These are phyloP conservation scores for Drosophila rhopaloa DNA, from an alignment of 1,140 invertebrate genomes.

Conservation along the genomic window DNA sequence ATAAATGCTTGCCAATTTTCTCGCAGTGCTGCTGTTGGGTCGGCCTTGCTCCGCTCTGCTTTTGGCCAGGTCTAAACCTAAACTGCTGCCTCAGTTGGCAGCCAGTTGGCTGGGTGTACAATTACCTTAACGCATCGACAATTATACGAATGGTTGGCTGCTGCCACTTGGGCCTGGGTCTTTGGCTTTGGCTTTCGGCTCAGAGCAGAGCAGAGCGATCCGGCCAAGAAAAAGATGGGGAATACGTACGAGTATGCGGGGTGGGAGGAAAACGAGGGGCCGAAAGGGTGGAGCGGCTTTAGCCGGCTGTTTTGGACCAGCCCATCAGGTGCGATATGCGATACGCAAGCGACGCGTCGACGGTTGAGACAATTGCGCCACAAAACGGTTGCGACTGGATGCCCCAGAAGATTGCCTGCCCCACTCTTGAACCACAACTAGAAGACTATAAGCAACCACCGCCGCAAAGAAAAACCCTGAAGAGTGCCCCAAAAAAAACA, in stretches of 20 bases:
- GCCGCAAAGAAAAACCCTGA: slow-evolving; percentile 11
- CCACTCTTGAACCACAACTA: not conserved
- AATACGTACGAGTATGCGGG: not conserved
- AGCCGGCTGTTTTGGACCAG: slow-evolving; percentile 32
- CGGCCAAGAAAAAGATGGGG: slow-evolving; percentile 8
- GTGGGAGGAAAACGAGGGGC: not conserved
- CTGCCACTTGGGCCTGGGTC: slow-evolving; percentile 15
- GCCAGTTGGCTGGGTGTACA: slow-evolving; percentile 72
- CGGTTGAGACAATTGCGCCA: slow-evolving; percentile 74
- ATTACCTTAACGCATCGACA: slow-evolving; percentile 85
- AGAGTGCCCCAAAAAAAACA: slow-evolving; percentile 6
- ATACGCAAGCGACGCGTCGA: slow-evolving; percentile 69
- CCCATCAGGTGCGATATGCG: slow-evolving; percentile 82
- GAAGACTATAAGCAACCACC: slow-evolving; percentile 11
- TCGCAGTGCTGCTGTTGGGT: slow-evolving; percentile 8
- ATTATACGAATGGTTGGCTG: slow-evolving; percentile 84
- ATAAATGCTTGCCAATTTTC: not conserved
- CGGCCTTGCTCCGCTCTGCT: slow-evolving; percentile 65
- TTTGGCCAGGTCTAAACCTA: slow-evolving; percentile 38
- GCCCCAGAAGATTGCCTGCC: slow-evolving; percentile 69
- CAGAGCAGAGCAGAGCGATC: not conserved
- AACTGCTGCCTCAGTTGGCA: slow-evolving; percentile 28
- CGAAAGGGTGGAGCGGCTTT: slow-evolving; percentile 5
- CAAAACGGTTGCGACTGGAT: slow-evolving; percentile 74
- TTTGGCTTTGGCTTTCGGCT: slow-evolving; percentile 4